Evolutionary conservation across 1,140 invertebrate genomes (phyloP).

Genomic region (Drosophila hydei): DNA sequence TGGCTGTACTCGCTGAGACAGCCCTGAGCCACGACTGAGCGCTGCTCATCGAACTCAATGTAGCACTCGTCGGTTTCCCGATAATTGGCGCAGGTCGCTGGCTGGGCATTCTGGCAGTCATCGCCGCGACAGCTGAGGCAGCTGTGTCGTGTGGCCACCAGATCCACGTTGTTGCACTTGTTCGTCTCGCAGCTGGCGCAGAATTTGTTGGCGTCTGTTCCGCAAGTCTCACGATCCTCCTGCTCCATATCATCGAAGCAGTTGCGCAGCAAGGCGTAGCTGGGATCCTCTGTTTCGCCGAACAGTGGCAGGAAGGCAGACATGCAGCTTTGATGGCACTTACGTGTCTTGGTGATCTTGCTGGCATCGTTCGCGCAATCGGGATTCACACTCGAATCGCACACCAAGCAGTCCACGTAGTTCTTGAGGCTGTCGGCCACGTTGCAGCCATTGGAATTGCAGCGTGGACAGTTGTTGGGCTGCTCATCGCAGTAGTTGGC

Average conservation of each 20-base stretch:
- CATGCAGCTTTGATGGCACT: conserved; percentile 64
- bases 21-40: conserved; percentile 39
- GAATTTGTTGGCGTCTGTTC: conserved; percentile 29
- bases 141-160: conserved; percentile 61
- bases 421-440: conserved; percentile 44
- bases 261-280: conserved; percentile 61
- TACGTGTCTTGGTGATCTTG: conserved; percentile 47
- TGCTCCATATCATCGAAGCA: conserved; percentile 70
- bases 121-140: conserved; percentile 66
- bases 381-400: conserved; percentile 56
- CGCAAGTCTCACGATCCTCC: conserved; percentile 59
- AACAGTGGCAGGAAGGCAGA: conserved; percentile 58
- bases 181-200: conserved; percentile 52
- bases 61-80: conserved; percentile 64
- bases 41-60: conserved; percentile 65
- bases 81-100: conserved; percentile 53
- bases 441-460: conserved; percentile 80
- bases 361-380: conserved; percentile 41
- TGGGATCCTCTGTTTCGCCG: conserved; percentile 53
- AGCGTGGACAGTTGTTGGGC: conserved; percentile 59
- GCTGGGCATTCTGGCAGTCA: conserved; percentile 53
- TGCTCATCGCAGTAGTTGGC: conserved; percentile 54
- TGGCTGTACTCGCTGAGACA: conserved; percentile 65
- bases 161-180: conserved; percentile 60
- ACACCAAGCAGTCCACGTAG: conserved; percentile 68